These are phyloP conservation scores for Polydrusus pterygomalis DNA, from an alignment of 2,888 invertebrate genomes.

Conservation along the genomic window DNA sequence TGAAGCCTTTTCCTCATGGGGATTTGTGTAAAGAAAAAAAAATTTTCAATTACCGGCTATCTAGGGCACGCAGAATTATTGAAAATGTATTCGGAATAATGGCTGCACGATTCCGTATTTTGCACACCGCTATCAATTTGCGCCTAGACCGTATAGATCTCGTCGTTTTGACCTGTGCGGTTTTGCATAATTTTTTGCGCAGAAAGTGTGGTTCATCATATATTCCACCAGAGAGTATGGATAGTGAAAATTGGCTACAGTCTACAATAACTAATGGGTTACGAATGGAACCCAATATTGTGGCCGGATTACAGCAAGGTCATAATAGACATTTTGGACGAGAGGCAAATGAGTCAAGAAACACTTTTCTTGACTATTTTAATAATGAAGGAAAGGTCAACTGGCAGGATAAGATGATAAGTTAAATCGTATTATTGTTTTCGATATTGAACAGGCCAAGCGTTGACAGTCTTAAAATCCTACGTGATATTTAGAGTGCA, in stretches of 20 bases:
- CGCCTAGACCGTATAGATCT: constrained; percentile 38
- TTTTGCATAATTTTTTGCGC: constrained; percentile 52
- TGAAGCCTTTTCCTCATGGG: constrained; percentile 39
- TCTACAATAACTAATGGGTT: constrained; percentile 11
- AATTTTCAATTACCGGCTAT: no score
- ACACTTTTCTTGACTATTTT: constrained; percentile 30
- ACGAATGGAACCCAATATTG: constrained; percentile 15
- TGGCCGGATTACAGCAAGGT: constrained; percentile 23
- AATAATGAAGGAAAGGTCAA: constrained; percentile 31
- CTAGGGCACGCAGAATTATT: no score
- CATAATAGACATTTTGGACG: constrained; percentile 16
- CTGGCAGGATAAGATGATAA: constrained; percentile 34
- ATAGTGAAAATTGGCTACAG: constrained; percentile 37
- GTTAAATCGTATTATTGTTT: not conserved
- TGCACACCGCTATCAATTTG: constrained; percentile 38
- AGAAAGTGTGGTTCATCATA: constrained; percentile 23
- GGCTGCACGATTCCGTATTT: constrained; percentile 46
- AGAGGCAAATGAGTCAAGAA: constrained; percentile 26
- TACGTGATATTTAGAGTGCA: no score
- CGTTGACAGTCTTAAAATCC: not conserved
- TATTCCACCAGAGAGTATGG: constrained; percentile 25
- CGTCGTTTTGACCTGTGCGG: constrained; percentile 44
- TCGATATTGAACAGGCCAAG: not conserved
- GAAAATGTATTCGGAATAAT: constrained; percentile 45
- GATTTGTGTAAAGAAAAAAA: no score